phyloP scores from a whole-genome alignment of 2,113 vertebrate species.

The Coturnix japonica region DNA sequence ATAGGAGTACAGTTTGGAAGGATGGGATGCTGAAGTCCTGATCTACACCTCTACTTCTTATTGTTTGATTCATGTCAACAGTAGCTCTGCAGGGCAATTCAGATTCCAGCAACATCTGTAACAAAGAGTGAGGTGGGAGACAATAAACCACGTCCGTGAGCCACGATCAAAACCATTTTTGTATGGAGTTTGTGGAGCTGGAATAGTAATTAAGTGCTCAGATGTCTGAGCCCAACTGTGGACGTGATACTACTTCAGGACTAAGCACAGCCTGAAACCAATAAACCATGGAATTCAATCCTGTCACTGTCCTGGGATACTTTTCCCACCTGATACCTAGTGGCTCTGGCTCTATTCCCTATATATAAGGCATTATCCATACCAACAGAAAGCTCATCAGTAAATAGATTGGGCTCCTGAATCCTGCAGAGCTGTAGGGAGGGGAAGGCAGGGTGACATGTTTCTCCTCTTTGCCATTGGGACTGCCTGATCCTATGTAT shows the following conservation, averaged over 20 bases:
- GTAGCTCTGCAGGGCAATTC: neutral
- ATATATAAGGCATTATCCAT: neutral
- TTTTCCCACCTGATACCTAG: neutral
- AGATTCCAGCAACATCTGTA: neutral
- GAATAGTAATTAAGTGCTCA: slow-evolving; percentile 6
- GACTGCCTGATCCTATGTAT: accelerated
- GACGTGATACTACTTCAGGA: neutral
- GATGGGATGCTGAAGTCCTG: neutral
- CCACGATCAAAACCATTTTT: neutral
- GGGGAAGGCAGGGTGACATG: neutral
- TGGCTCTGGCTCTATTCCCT: neutral
- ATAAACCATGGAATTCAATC: neutral
- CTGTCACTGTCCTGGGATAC: neutral
- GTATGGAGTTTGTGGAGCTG: neutral
- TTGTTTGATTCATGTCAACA: neutral
- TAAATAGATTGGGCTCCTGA: neutral
- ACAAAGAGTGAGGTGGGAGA: neutral
- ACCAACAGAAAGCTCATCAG: neutral
- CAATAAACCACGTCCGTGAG: neutral
- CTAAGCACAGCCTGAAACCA: neutral
- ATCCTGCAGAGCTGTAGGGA: accelerated
- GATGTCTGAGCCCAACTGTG: neutral
- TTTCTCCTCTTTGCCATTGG: neutral
- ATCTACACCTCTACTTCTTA: neutral
- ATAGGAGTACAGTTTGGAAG: neutral